These are phyloP conservation scores for Coptotermes formosanus DNA, from an alignment of 1,140 invertebrate genomes.

Conservation along the genomic window DNA sequence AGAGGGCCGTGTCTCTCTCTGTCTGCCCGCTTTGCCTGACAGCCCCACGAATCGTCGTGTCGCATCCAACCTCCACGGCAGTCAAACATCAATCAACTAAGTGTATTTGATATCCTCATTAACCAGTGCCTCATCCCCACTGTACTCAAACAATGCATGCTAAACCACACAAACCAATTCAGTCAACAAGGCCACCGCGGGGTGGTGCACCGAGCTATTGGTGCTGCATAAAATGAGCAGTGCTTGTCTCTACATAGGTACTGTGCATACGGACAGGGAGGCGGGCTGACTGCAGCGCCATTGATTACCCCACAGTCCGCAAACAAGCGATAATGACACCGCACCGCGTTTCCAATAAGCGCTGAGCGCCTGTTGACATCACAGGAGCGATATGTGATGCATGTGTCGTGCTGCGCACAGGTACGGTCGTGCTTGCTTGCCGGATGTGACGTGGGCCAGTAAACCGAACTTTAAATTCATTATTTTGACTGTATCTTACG, in stretches of 20 bases:
- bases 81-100: not conserved
- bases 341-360: not conserved
- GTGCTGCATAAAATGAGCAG: constrained; percentile 6
- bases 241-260: not conserved
- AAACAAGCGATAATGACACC: not conserved
- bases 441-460: too few relatives aligned
- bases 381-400: not conserved
- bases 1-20: not conserved
- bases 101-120: constrained; percentile 17
- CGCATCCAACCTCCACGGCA: not conserved
- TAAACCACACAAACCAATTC: constrained; percentile 15
- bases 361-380: not conserved
- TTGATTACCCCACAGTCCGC: not conserved
- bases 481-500: too few relatives aligned
- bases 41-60: not conserved
- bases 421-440: too few relatives aligned
- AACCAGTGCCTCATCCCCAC: not conserved
- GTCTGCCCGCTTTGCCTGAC: not conserved
- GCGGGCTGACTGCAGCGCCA: not conserved
- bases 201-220: not conserved
- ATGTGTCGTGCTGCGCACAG: not conserved
- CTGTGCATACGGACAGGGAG: not conserved
- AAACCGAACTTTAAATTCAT: too few relatives aligned
- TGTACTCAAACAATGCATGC: not conserved
- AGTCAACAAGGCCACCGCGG: not conserved